Evolutionary conservation across 2,888 invertebrate genomes (phyloP).

Genomic region (Tillus elongatus): DNA sequence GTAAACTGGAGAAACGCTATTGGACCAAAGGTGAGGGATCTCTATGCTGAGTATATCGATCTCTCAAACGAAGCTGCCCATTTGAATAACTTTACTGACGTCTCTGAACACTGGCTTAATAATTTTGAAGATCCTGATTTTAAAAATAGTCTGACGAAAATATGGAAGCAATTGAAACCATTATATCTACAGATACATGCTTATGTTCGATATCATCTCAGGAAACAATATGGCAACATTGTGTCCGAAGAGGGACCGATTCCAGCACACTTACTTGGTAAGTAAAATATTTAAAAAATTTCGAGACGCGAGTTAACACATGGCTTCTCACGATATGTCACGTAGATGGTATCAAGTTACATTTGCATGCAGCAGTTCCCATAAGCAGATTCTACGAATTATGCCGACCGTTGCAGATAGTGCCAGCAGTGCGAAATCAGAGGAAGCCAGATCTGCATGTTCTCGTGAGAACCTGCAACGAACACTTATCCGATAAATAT

Average conservation of each 20-base stretch:
- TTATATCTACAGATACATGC: conserved; percentile 77
- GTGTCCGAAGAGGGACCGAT: conserved; percentile 61
- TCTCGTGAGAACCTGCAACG: too few species aligned
- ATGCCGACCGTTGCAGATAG: too few species aligned
- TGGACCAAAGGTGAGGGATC: conserved; percentile 47
- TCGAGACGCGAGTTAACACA: not conserved
- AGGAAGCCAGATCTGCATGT: too few species aligned
- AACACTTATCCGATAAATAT: too few species aligned
- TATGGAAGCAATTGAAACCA: conserved; percentile 69
- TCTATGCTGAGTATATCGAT: conserved; percentile 58
- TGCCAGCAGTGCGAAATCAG: too few species aligned
- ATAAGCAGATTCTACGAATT: too few species aligned
- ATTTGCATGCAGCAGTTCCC: too few species aligned
- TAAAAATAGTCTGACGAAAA: conserved; percentile 54
- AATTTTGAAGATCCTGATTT: conserved; percentile 65
- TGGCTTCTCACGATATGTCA: not conserved
- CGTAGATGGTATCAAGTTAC: too few species aligned
- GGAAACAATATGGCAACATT: conserved; percentile 62
- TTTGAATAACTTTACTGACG: conserved; percentile 61
- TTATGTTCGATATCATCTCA: conserved; percentile 64
- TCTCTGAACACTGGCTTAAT: conserved; percentile 61
- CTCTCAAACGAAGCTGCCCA: conserved; percentile 62
- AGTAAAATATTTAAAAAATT: conserved; percentile 15
- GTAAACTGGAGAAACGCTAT: conserved; percentile 67
- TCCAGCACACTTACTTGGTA: conserved; percentile 68